phyloP scores from a whole-genome alignment of 2,888 invertebrate species.

The Tenthredo mesomela region DNA sequence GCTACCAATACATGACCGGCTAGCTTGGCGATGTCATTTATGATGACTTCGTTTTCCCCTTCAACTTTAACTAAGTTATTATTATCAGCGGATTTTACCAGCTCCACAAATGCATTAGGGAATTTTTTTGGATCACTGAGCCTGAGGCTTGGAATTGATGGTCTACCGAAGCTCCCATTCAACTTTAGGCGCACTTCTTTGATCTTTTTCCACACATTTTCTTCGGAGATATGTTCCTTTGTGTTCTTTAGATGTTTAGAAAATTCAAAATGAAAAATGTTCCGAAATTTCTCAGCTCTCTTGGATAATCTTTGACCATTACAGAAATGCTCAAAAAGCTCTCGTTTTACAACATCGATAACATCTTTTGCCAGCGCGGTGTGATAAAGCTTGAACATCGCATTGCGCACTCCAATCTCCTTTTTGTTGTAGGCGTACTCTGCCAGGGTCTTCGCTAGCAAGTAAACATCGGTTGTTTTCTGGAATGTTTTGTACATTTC shows the following conservation, averaged over 20 bases:
- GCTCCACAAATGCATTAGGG: too few relatives aligned
- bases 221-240: not conserved
- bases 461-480: not conserved
- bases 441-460: not conserved
- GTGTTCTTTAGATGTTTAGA: too few relatives aligned
- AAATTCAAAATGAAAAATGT: not conserved
- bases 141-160: too few relatives aligned
- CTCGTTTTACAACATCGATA: too few relatives aligned
- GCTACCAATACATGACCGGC: too few relatives aligned
- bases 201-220: not conserved
- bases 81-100: too few relatives aligned
- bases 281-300: not conserved
- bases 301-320: not conserved
- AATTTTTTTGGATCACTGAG: too few relatives aligned
- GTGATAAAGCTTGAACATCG: not conserved
- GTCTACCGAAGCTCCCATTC: not conserved
- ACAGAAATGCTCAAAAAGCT: not conserved
- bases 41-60: too few relatives aligned
- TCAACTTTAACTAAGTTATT: too few relatives aligned
- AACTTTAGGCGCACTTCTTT: not conserved
- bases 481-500: not conserved
- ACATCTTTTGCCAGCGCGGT: not conserved
- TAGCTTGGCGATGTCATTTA: too few relatives aligned
- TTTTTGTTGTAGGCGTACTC: not conserved
- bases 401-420: too few relatives aligned